Evolutionary conservation across 2,113 vertebrate genomes (phyloP), one percentile per base, ranked within the genome.

Genomic region (Oreochromis aureus): DNA sequence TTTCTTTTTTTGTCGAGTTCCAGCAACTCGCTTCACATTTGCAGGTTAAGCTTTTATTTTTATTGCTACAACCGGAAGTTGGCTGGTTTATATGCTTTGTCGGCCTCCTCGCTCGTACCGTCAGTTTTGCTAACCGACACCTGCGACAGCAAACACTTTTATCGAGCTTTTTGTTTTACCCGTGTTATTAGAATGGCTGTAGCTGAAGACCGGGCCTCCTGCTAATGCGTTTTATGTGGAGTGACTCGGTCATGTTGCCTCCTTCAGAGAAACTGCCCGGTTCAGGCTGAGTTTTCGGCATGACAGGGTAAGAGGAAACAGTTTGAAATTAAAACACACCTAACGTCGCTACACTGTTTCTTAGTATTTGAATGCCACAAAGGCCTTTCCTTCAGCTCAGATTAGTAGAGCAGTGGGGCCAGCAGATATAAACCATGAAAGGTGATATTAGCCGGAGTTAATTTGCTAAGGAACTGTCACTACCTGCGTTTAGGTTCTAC

Each of bases 251-350:
- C 48, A 87, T 92, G 94, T 80, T 46, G 81, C 51, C 80, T 63
- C n/a, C 36, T 18, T 54, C 95, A 15, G 76, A 84, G 53, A 81
- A 80, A 18, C 51, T 59, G 87, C 87, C 87, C 53, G 90, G 11
- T 36, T 90, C 91, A n/a, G 93, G 85, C 85, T 91, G 89, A 93
- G 56, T 86, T 89, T 73, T 85, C 71, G 83, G 87, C 78, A 69
- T 91, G 89, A 89, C 90, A 44, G 81, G 90, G 89, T 94, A 73
- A 92, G 91, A 90, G 81, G 87, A 93, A 87, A 85, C 90, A 3
- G 80, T 36, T 36, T 19, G 5, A 39, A 44, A 76, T 86, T 46
- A 66, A 18, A 58, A 80, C 12, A 24, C 34, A 27, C 30, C 7
- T 16, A 24, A 44, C 22, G 16, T 55, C 30, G 11, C 48, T 19